Percentiles rank a stretch among this genome's conserved stretches.
Evolutionary conservation across 92 coral and sea anemone genomes (phyloP).

Genomic region (Blastomussa wellsi): DNA sequence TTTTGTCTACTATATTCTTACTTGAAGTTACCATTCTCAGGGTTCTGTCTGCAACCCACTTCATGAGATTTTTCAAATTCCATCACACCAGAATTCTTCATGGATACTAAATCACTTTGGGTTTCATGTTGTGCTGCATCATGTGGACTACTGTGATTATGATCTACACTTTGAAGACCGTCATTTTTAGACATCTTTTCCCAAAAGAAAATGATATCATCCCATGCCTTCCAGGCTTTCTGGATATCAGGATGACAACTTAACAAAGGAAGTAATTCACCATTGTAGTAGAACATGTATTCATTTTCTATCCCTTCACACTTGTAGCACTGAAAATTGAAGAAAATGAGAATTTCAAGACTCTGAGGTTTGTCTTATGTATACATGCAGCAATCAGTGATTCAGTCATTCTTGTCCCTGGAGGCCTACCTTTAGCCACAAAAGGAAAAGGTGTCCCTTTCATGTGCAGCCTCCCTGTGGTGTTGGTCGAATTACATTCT

Average conservation of each 20-base stretch:
- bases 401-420: no score
- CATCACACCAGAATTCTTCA: neutral
- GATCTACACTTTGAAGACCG: neutral
- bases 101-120: neutral
- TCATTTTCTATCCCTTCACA: slow-evolving; percentile 10
- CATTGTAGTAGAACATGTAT: slow-evolving; percentile 38
- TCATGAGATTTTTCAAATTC: neutral
- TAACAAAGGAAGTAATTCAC: slow-evolving; percentile 24
- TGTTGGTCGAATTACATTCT: no score
- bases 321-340: slow-evolving; percentile 13
- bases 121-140: neutral
- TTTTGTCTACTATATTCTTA: no score
- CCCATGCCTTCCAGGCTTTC: slow-evolving; percentile 61
- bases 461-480: no score
- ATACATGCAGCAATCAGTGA: no score
- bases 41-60: neutral
- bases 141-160: neutral
- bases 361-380: neutral
- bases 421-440: no score
- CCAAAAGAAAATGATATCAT: slow-evolving; percentile 51
- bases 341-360: neutral
- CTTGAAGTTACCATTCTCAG: neutral
- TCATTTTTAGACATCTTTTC: neutral
- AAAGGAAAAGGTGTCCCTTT: no score
- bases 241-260: slow-evolving; percentile 58